Percentiles rank a stretch among this genome's conserved stretches.
phyloP scores from a whole-genome alignment of 1,140 invertebrate species.

The Microplitis demolitor region DNA sequence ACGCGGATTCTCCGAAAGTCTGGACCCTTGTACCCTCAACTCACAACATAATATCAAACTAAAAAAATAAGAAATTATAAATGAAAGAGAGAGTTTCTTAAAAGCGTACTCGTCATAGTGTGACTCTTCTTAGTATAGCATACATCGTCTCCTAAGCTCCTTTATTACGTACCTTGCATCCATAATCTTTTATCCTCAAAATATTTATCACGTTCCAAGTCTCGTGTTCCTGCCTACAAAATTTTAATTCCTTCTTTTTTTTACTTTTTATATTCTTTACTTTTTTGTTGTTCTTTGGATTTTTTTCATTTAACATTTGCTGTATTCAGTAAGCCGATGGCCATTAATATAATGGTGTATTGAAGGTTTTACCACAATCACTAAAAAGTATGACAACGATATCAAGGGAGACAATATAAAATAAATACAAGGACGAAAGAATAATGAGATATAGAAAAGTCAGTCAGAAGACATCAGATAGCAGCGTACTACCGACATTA shows the following conservation, averaged over 20 bases:
- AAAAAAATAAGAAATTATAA: not conserved
- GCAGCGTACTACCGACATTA: too few species aligned
- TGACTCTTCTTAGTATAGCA: not conserved
- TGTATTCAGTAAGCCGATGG: too few species aligned
- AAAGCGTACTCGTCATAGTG: not conserved
- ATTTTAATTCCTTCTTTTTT: not conserved
- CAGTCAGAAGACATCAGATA: too few species aligned
- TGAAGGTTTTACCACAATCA: not conserved
- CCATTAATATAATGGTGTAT: not conserved
- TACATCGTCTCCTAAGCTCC: not conserved
- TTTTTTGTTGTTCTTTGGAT: not conserved
- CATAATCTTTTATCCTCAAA: not conserved
- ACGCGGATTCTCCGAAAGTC: constrained; percentile 18
- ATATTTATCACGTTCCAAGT: constrained; percentile 2
- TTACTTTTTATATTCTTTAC: not conserved
- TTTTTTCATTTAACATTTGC: not conserved
- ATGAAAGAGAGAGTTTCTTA: not conserved
- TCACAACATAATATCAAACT: too few species aligned
- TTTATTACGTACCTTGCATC: constrained; percentile 2
- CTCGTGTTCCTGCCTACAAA: constrained; percentile 4
- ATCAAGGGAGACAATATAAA: not conserved
- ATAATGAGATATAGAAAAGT: not conserved
- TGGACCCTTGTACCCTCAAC: constrained; percentile 7
- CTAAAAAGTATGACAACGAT: not conserved
- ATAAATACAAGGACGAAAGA: constrained; percentile 1